Evolutionary conservation across 2,888 invertebrate species (phyloP).

Genomic region (Athalia circularis): DNA sequence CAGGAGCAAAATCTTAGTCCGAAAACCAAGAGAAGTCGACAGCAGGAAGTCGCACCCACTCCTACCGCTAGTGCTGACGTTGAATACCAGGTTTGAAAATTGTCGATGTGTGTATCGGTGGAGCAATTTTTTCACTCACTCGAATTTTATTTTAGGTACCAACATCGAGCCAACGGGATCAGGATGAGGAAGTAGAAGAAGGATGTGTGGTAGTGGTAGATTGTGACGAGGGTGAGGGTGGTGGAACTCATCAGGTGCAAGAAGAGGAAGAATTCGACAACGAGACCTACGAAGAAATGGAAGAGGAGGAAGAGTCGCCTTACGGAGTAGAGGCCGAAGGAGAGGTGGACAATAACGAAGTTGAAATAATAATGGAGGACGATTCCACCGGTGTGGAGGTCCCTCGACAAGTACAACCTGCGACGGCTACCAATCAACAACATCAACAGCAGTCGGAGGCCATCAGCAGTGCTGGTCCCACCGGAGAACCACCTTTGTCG

Average conservation of each 20-base stretch:
- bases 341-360: conserved; percentile 80
- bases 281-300: conserved; percentile 72
- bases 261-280: conserved; percentile 76
- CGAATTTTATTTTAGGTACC: conserved; percentile 80
- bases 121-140: conserved; percentile 21
- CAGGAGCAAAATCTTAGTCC: conserved; percentile 68
- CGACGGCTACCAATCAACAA: conserved; percentile 76
- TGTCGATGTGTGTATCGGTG: background rate
- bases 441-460: conserved; percentile 79
- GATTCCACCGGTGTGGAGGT: conserved; percentile 77
- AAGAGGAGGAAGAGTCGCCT: conserved; percentile 70
- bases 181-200: conserved; percentile 80
- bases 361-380: conserved; percentile 79
- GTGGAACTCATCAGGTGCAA: conserved; percentile 72
- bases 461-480: conserved; percentile 81
- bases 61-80: conserved; percentile 69
- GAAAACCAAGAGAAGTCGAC: conserved; percentile 66
- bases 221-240: conserved; percentile 85
- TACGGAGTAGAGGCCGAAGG: conserved; percentile 72
- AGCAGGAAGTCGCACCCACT: conserved; percentile 64
- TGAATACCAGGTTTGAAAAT: conserved; percentile 68
- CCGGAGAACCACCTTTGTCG: conserved; percentile 69
- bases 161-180: conserved; percentile 90
- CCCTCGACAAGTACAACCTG: conserved; percentile 77
- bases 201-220: conserved; percentile 87